Conservation (phyloP, 2,797 vertebrate species). For the Urocyon cinereoargenteus region DNA sequence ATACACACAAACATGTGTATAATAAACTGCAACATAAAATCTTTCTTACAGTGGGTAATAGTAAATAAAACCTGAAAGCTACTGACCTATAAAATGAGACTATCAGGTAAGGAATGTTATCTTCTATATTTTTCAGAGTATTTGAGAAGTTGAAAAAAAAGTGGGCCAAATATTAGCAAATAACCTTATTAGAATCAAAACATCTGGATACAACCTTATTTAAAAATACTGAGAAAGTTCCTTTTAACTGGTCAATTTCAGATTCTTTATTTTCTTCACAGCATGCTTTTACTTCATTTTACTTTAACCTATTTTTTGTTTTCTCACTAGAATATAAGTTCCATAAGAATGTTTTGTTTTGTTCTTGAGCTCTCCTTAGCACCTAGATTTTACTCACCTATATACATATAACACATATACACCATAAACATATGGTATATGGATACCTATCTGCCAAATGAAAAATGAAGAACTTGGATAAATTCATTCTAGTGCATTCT, state of each 20-base stretch:
- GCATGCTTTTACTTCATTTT: background rate
- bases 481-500: background rate
- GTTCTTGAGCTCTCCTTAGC: background rate
- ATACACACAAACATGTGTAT: background rate
- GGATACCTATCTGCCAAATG: background rate
- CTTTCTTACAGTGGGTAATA: background rate
- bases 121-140: background rate
- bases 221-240: background rate
- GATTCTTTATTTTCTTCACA: slow-evolving; percentile 30
- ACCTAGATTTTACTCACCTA: background rate
- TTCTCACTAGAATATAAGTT: background rate
- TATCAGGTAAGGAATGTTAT: background rate
- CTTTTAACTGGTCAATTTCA: slow-evolving; percentile 48
- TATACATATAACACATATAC: background rate
- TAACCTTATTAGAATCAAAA: background rate
- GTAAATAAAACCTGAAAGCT: background rate
- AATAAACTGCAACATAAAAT: background rate
- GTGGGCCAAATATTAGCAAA: background rate
- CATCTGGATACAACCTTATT: slow-evolving; percentile 32
- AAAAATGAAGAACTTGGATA: background rate
- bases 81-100: slow-evolving; percentile 18
- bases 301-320: slow-evolving; percentile 2
- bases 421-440: background rate
- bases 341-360: slow-evolving; percentile 18
- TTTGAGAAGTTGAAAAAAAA: slow-evolving; percentile 58